These are phyloP conservation scores for Actenoides lindsayi DNA, from an alignment of 2,113 vertebrate genomes.

Conservation along the genomic window DNA sequence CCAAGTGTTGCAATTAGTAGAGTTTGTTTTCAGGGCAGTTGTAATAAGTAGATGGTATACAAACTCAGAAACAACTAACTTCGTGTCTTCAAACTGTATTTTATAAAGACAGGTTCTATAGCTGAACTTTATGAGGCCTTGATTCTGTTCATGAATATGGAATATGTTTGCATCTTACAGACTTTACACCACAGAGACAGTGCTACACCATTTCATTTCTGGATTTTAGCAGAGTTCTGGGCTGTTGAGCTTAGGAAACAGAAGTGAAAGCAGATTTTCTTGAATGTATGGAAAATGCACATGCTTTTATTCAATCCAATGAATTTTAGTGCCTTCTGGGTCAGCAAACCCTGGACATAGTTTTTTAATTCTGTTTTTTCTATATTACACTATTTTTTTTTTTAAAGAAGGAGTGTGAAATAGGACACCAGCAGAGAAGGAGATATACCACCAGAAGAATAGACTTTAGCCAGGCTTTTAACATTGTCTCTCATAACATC, in stretches of 20 bases:
- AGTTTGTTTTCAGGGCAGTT: not conserved
- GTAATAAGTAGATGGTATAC: not conserved
- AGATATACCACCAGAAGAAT: not conserved
- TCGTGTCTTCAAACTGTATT: not conserved
- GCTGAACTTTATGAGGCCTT: not conserved
- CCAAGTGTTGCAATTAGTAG: not conserved
- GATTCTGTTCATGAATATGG: not conserved
- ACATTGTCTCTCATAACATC: not conserved
- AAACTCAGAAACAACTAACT: not conserved
- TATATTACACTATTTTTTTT: not conserved
- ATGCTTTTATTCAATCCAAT: not conserved
- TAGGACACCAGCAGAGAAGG: not conserved
- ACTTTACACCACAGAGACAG: not conserved
- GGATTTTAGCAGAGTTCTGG: not conserved
- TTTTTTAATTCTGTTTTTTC: not conserved
- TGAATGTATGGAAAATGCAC: not conserved
- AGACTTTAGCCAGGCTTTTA: not conserved
- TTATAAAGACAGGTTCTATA: not conserved
- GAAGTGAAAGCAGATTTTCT: not conserved
- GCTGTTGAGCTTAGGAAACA: not conserved
- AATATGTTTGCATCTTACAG: not conserved
- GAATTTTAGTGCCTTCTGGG: not conserved
- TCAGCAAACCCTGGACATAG: not conserved
- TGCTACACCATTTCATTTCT: not conserved
- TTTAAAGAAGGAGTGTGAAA: fast-evolving